Base-by-base conservation (phyloP, 2,113 vertebrate species). In the Pangasianodon hypophthalmus region DNA sequence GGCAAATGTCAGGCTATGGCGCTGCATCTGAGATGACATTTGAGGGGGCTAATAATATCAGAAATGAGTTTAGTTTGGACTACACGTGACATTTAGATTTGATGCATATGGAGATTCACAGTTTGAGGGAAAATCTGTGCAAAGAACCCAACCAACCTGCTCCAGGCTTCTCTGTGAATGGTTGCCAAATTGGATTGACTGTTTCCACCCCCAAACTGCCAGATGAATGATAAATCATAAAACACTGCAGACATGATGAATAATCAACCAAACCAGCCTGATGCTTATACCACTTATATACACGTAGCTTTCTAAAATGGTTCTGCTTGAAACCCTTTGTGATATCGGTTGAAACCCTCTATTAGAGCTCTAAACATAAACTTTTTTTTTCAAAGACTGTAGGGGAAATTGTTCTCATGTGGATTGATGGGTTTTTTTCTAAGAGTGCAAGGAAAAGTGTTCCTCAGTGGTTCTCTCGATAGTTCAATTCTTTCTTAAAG, bases 21-120 rank as follows among this genome's bases (percentile, higher is more conserved):
- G 46, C 32, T 75, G 86, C 37, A 86, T 88, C 80, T 26, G 87
- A 92, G 44, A 84, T 85, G 88, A 90, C 91, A 80, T 91, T 91
- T 85, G 62, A 85, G 89, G 82, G 11, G 85, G 84, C 44, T 67
- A 85, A 83, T 86, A 58, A 90, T 79, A 82, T 52, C 26, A 87
- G 87, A 90, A 88, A 29, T 18, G n/a, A 84, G 8, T 41, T 88
- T 82, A 9, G 84, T 50, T 88, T 58, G 0, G 77, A 86, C 69
- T 26, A 29, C 48, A 87, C 86, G 81, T 90, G 73, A 46, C 89
- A 91, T 91, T 92, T 84, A 91, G 80, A 88, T 67, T 10, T 9
- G 64, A 58, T 44, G 50, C 50, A 75, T 73, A 44, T 48, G 64
- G 67, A 88, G 67, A 46, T 73, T 84, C 24, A 24, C 26, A 46